Base-by-base conservation (phyloP, 2,888 invertebrate genomes). In the Cactoblastis cactorum region DNA sequence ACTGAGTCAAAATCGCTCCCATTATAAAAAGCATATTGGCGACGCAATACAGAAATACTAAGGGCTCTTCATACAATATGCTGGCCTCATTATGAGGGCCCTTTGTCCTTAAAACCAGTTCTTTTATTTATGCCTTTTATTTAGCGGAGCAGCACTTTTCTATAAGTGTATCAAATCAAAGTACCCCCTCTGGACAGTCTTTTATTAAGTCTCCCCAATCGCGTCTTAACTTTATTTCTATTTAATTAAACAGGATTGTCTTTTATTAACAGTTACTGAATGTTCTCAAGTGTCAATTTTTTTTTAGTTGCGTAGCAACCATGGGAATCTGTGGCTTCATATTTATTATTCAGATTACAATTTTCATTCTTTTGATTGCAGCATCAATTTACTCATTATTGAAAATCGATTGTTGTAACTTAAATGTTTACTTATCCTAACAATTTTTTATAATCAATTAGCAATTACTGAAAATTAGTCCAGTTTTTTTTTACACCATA, bases 71-170 rank as follows among this genome's bases (percentile, higher is more conserved):
- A 69, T 71, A 80, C 87, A 88, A 87, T 86, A 83, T 83, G 83
- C 83, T 79, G 79, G 86, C 78, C 81, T 88, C 85, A 89, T 88
- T 87, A 88, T 88, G 75, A 83, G 87, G 87, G 88, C 54, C 73
- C 83, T 86, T 88, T 89, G 88, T 89, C 88, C 87, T 88, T 76
- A 83, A 75, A 84, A 88, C 89, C 83, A 82, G 89, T 89, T 83
- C 82, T 73, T 81, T 83, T 79, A 71, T 76, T 71, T 65, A 65
- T 66, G 67, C 70, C 68, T 71, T 76, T 78, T 73, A 77, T 79
- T 80, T 76, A 65, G 76, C 71, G 70, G 74, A 74, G 80, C 80
- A 83, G 80, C 77, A 78, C 76, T 66, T 65, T n/a, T 78, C 79
- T 81, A 82, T 85, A 82, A 82, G 78, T 88, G 87, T 88, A 87